These are phyloP conservation scores for Eupsilia transversa DNA, from an alignment of 2,888 invertebrate species.

Conservation along the genomic window DNA sequence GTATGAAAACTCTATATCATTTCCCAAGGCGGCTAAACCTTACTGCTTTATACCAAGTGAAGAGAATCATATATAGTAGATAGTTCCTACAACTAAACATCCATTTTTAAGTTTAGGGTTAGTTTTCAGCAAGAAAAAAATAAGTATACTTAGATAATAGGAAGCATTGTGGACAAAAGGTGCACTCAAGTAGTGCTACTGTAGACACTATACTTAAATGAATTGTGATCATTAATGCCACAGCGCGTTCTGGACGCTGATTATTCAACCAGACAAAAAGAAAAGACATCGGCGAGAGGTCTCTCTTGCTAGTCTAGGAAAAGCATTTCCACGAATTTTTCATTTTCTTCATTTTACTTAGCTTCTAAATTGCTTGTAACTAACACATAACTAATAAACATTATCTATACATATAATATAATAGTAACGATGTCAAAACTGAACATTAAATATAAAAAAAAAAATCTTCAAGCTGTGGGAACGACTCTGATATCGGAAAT, in stretches of 20 bases:
- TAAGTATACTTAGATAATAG: background rate
- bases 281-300: constrained; percentile 1
- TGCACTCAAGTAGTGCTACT: constrained; percentile 1
- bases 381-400: background rate
- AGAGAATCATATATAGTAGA: background rate
- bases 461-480: no score
- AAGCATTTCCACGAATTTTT: background rate
- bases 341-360: background rate
- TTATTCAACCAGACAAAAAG: constrained; percentile 28
- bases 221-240: constrained; percentile 44
- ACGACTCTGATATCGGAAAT: no score
- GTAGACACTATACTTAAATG: constrained; percentile 7
- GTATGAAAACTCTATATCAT: background rate
- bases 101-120: background rate
- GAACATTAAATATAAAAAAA: no score
- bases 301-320: background rate
- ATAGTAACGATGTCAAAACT: no score
- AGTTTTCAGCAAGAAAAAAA: background rate
- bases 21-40: background rate
- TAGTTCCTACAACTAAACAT: no score
- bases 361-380: no score
- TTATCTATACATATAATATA: no score
- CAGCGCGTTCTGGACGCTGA: constrained; percentile 25
- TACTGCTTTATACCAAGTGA: background rate
- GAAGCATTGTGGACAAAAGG: background rate